Evolutionary conservation across 2,113 vertebrate species (phyloP), one percentile per base, ranked within the genome.

Genomic region (Recurvirostra avosetta): DNA sequence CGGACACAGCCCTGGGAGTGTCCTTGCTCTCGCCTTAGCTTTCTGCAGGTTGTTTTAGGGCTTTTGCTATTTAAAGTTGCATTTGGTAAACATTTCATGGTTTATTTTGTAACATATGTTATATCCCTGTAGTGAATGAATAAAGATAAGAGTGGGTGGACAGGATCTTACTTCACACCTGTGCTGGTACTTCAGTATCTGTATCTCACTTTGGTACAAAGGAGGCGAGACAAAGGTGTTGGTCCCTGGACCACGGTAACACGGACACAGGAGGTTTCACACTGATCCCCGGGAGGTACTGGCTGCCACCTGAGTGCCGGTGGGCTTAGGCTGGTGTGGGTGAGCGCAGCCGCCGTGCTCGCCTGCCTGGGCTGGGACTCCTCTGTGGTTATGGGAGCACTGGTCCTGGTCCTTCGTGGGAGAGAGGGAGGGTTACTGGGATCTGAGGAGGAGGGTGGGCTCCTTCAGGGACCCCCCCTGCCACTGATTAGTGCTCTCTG

Each of bases 11-110:
- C 56, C 50, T 65, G 36, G 34, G 21, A 66, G 29, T 5, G 11
- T 21, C 53, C 62, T 85, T 81, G 61, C 15, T 82, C 62, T 81
- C 1, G 1, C 45, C 49, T 65, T 38, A 25, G 73, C 58, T 82
- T 95, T 82, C 62, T 91, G 84, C 81, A 88, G 91, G 71, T 87
- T 80, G 14, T 82, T 93, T 78, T 79, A 12, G 6, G 53, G 70
- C n/a, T 95, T 91, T 63, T 4, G 21, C 56, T 88, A 6, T 70
- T 94, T 82, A 79, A 95, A 90, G 47, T 50, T 52, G 81, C 32
- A 30, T 66, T 75, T 78, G 15, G 56, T 62, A 66, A 89, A 70
- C 5, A 10, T 67, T 70, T 65, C 5, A 3, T 72, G 20, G 61
- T 70, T 92, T 79, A 62, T 82, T 96, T 91, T 88, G 74, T 88